These are phyloP conservation scores for Trogon melanurus DNA, from an alignment of 2,113 vertebrate species.

Conservation along the genomic window DNA sequence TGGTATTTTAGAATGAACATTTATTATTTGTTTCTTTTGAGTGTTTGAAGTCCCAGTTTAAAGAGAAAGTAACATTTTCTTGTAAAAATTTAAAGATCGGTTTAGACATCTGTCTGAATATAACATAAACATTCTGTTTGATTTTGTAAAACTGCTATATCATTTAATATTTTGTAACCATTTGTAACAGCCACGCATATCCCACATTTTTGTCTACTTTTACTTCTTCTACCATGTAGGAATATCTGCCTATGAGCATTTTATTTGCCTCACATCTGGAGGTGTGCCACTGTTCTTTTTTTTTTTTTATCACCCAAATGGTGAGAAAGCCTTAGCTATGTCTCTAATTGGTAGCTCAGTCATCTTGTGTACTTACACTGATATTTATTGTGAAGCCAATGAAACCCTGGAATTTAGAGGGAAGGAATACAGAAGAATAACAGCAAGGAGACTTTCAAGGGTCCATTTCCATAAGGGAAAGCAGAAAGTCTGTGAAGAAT, in stretches of 20 bases:
- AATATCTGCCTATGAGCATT: neutral
- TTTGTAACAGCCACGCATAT: neutral
- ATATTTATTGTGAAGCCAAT: neutral
- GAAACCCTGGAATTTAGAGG: neutral
- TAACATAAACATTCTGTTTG: neutral
- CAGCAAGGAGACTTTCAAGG: neutral
- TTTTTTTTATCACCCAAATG: neutral
- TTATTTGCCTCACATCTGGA: neutral
- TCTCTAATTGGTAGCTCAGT: neutral
- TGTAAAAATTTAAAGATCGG: neutral
- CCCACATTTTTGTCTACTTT: neutral
- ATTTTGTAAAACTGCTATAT: neutral
- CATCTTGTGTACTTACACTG: neutral
- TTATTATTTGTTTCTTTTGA: neutral
- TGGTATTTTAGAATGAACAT: neutral
- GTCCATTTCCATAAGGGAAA: neutral
- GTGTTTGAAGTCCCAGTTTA: neutral
- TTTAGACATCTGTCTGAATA: neutral
- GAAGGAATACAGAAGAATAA: neutral
- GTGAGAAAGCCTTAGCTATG: neutral
- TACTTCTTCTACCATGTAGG: neutral
- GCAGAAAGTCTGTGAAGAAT: neutral
- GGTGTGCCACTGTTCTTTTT: neutral
- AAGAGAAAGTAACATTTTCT: neutral
- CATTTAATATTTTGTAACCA: neutral